Evolutionary conservation across 2,888 invertebrate genomes (phyloP).

Genomic region (Caenorhabditis sinica): DNA sequence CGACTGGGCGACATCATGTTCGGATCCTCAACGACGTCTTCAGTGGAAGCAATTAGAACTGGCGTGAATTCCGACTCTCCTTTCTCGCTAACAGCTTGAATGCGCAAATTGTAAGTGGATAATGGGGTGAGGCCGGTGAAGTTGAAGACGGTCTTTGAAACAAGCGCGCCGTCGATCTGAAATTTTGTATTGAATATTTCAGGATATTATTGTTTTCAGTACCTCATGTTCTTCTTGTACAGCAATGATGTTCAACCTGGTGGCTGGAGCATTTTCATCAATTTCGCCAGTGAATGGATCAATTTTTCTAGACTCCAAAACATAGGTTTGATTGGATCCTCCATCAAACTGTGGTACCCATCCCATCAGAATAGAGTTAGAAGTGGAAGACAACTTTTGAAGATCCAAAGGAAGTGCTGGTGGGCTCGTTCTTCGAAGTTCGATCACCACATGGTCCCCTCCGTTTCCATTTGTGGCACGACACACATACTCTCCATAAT

Average conservation of each 20-base stretch:
- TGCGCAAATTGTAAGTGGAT: constrained; percentile 75
- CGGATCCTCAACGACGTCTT: constrained; percentile 74
- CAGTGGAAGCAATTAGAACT: constrained; percentile 73
- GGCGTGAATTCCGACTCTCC: constrained; percentile 79
- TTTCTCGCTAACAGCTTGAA: constrained; percentile 65
- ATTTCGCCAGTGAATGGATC: constrained; percentile 71
- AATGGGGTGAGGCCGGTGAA: constrained; percentile 77
- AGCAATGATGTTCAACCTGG: constrained; percentile 8
- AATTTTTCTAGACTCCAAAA: constrained; percentile 72
- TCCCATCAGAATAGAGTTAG: constrained; percentile 75
- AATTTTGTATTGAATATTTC: no score
- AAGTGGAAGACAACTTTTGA: constrained; percentile 68
- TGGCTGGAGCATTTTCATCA: constrained; percentile 30
- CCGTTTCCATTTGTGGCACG: constrained; percentile 91
- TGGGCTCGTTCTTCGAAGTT: constrained; percentile 73
- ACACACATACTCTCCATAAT: constrained; percentile 92
- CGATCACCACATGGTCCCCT: constrained; percentile 74
- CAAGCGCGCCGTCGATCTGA: constrained; percentile 58
- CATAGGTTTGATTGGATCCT: constrained; percentile 78
- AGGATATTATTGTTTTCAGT: not conserved
- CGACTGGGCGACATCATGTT: constrained; percentile 64
- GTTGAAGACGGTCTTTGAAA: constrained; percentile 70
- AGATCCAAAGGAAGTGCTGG: constrained; percentile 75
- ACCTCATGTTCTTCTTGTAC: constrained; percentile 16
- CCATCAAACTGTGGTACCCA: constrained; percentile 83